Conservation (phyloP, 2,113 vertebrate species). For the Tragelaphus buxtoni region DNA sequence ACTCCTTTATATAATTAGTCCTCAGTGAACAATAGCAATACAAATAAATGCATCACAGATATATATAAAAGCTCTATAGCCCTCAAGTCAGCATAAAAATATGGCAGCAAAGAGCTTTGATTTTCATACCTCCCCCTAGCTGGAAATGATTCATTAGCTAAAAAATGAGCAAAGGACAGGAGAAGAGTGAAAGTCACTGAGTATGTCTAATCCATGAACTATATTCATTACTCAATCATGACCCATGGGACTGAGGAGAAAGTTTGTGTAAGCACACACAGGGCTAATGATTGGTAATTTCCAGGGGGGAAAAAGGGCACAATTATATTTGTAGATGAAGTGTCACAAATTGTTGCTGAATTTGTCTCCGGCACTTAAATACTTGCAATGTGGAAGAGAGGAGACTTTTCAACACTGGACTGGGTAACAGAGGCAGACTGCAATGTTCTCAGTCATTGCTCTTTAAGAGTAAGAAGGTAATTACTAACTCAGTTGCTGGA, state of each 20-base stretch:
- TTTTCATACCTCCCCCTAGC: background rate
- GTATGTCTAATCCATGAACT: background rate
- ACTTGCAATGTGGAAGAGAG: background rate
- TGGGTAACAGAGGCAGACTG: background rate
- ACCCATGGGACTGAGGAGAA: background rate
- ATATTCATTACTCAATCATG: background rate
- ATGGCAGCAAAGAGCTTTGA: background rate
- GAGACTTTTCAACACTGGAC: background rate
- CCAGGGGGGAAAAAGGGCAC: background rate
- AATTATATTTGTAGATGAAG: background rate
- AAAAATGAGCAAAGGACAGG: background rate
- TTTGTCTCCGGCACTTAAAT: background rate
- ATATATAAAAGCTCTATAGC: background rate
- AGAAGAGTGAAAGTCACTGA: background rate
- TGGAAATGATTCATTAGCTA: background rate
- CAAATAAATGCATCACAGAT: background rate
- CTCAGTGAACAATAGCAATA: background rate
- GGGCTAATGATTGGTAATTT: background rate
- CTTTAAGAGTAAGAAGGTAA: background rate
- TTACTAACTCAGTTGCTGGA: background rate
- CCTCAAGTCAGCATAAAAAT: background rate
- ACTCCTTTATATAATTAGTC: background rate
- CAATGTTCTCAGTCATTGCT: background rate
- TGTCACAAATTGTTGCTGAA: background rate
- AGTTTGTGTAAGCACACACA: background rate